Evolutionary conservation across 2,797 vertebrate genomes (phyloP), one percentile per base, ranked within the genome.

Genomic region (Tolypeutes matacus): DNA sequence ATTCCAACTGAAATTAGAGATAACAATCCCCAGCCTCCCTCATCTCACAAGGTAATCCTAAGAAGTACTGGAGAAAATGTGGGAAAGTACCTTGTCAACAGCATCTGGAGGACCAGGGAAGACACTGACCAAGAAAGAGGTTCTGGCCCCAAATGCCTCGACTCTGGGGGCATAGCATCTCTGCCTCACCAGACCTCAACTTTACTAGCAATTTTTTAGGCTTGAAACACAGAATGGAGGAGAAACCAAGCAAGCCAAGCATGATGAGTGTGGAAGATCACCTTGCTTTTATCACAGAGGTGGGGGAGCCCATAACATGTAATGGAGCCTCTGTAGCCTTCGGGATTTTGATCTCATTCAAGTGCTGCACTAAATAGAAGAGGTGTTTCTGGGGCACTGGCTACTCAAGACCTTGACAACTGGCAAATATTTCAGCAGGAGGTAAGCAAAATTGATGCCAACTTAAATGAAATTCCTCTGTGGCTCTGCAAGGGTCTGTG

Each of bases 391-490:
- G 11, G 67, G 29, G 49, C 46, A 21, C 78, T 27, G 46, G 77
- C 58, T 72, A 77, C 76, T 75, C 25, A 11, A 70, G 92, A 75
- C 64, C 62, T 92, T 82, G 46, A 39, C 90, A 78, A 84, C 27
- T 49, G 72, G 69, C 90, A 96, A 88, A 62, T 70, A 82, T 86
- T 94, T 78, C 90, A 80, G 85, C 86, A 90, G 89, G 84, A 94
- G 53, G 78, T 60, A 81, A 89, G 90, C 70, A 86, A 73, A 82
- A 89, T 17, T 20, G 51, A 69, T 53, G 91, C 80, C 87, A 85
- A 92, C 81, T 86, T 88, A 93, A 94, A 87, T 5, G 42, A 92
- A 58, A 58, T 69, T 73, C 73, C 86, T 93, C 3, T 3, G 67
- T 56, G 58, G n/a, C 81, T 78, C 90, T 49, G 46, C 7, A 0